These are phyloP conservation scores for Platyrinchus mystaceus DNA, from an alignment of 2,797 vertebrate species.

Conservation along the genomic window DNA sequence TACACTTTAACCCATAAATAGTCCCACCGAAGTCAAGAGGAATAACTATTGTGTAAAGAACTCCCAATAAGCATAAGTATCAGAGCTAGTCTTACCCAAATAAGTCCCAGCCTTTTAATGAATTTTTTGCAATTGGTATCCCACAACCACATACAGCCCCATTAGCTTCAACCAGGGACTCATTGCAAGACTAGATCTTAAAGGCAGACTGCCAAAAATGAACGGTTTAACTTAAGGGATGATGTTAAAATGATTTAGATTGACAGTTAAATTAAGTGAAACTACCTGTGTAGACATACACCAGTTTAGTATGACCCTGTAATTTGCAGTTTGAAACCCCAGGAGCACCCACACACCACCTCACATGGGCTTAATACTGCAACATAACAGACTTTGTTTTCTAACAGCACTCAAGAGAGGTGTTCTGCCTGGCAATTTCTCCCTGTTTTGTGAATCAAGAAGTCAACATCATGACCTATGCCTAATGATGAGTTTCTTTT, in stretches of 20 bases:
- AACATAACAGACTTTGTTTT: conserved; percentile 35
- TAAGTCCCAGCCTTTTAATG: neutral
- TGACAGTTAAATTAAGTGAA: conserved; percentile 63
- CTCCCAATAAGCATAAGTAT: neutral
- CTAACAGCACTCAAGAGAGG: neutral
- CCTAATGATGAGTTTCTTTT: neutral
- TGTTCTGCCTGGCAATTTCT: neutral
- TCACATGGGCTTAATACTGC: neutral
- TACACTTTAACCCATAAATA: neutral
- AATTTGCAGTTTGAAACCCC: conserved; percentile 32
- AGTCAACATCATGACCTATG: neutral
- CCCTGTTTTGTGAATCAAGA: neutral
- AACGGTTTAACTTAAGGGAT: conserved; percentile 30
- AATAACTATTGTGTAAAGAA: neutral
- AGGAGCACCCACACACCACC: neutral
- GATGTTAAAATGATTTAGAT: conserved; percentile 56
- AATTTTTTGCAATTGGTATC: neutral
- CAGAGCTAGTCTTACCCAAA: neutral
- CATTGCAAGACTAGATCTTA: conserved; percentile 12
- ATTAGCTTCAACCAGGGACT: conserved; percentile 10
- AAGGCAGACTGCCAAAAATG: conserved; percentile 35
- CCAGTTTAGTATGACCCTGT: conserved; percentile 3
- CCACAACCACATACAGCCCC: neutral
- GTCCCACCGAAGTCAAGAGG: neutral
- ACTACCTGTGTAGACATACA: conserved; percentile 42